phyloP scores from a whole-genome alignment of 2,113 vertebrate species.

The Sakesphorus luctuosus region DNA sequence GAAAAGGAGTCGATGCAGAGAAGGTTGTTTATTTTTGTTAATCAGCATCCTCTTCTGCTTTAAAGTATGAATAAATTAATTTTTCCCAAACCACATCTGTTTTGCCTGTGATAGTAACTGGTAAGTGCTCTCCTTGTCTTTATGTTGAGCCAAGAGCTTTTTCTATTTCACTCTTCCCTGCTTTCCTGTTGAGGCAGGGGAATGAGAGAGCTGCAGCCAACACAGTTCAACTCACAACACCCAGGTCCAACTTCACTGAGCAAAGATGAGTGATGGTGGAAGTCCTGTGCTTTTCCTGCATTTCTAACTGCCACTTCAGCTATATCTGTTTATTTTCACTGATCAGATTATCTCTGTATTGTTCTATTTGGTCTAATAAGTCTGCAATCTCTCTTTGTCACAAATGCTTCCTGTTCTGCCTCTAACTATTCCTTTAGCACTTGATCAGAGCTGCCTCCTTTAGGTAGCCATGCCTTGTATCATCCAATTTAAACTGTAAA shows the following conservation, averaged over 20 bases:
- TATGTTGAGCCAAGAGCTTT: not conserved
- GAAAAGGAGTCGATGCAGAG: not conserved
- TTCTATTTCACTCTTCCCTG: not conserved
- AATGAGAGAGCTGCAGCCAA: not conserved
- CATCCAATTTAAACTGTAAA: constrained; percentile 81
- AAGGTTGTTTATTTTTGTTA: not conserved
- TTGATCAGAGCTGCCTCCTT: constrained; percentile 52
- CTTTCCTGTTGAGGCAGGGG: not conserved
- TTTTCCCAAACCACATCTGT: not conserved
- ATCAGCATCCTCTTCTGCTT: not conserved
- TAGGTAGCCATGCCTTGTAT: constrained; percentile 72
- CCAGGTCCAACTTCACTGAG: constrained; percentile 53
- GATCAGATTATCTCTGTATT: constrained; percentile 73
- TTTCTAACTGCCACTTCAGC: constrained; percentile 75
- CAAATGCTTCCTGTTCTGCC: constrained; percentile 69
- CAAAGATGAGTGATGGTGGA: constrained; percentile 57
- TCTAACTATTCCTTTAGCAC: constrained; percentile 72
- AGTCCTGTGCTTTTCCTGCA: constrained; percentile 58
- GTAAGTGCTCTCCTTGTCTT: not conserved
- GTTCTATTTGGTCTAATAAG: constrained; percentile 74
- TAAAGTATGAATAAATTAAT: not conserved
- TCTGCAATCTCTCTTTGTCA: constrained; percentile 77
- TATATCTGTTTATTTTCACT: constrained; percentile 78
- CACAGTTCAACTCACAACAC: not conserved
- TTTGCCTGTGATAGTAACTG: not conserved